Evolutionary conservation across 2,888 invertebrate species (phyloP), one percentile per base, ranked within the genome.

Genomic region (Aplocera efformata): DNA sequence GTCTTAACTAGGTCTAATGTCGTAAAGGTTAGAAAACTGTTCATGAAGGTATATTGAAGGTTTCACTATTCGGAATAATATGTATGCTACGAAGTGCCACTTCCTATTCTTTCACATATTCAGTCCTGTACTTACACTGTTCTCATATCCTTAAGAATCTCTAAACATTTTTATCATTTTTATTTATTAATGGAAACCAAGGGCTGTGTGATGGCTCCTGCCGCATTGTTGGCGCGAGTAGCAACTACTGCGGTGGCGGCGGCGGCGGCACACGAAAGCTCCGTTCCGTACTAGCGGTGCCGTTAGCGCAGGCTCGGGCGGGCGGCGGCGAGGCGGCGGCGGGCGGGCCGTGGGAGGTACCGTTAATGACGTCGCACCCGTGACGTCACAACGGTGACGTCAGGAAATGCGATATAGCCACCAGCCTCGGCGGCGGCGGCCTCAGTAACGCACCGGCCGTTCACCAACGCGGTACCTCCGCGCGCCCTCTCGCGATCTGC

Each of bases 361-460:
- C 88, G 88, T 86, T 88, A 86, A 81, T 85, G 85, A 85, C 86
- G 85, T 85, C 77, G 66, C 74, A 47, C 54, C 57, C 42, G 72
- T 86, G 85, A 88, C 85, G 88, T 85, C 77, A 65, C 67, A 54
- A 60, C 60, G 57, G 78, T 88, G 89, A 88, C 88, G 89, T 88
- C 88, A 88, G 79, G 59, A 69, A 66, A 63, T 73, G 86, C 82
- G 88, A 88, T 88, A 88, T 88, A 88, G 88, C 79, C 84, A 79
- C 80, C 80, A 78, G 82, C 72, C 79, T 81, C 81, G 71, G 78
- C 80, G 83, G 80, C 83, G 85, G 82, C 84, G 85, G 85, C 86
- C 85, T 88, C 86, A 88, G 88, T 88, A 88, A 83, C 85, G 85
- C 86, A 88, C 85, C 84, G 81, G 56, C 82, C 82, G 86, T 79